Evolutionary conservation across 1,140 invertebrate genomes (phyloP).

Genomic region (Polypedilum vanderplanki): DNA sequence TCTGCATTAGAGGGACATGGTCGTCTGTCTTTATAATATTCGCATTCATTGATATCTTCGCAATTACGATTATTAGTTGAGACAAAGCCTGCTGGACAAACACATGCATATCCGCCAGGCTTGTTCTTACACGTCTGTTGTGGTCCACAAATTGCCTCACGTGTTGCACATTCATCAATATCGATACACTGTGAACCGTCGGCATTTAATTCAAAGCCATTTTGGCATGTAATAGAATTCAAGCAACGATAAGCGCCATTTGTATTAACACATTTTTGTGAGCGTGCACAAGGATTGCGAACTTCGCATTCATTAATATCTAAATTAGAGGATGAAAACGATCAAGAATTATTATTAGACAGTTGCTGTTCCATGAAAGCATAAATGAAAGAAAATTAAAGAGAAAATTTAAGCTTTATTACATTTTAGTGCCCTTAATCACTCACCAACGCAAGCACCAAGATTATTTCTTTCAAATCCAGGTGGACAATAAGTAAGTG

Average conservation of each 20-base stretch:
- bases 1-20: slow-evolving; percentile 52
- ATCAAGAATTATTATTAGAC: no score
- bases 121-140: slow-evolving; percentile 70
- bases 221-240: slow-evolving; percentile 44
- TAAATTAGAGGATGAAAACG: slow-evolving; percentile 32
- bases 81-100: slow-evolving; percentile 61
- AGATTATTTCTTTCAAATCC: slow-evolving; percentile 39
- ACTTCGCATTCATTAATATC: slow-evolving; percentile 46
- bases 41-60: slow-evolving; percentile 85
- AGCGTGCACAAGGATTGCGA: slow-evolving; percentile 41
- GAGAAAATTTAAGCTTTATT: not conserved
- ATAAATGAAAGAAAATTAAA: not conserved
- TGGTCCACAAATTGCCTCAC: slow-evolving; percentile 56
- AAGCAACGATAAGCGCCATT: slow-evolving; percentile 53
- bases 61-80: slow-evolving; percentile 62
- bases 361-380: not conserved
- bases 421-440: not conserved
- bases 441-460: slow-evolving; percentile 41
- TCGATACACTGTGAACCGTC: slow-evolving; percentile 49
- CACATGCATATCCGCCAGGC: slow-evolving; percentile 65
- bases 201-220: slow-evolving; percentile 44
- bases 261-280: slow-evolving; percentile 50
- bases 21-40: slow-evolving; percentile 41
- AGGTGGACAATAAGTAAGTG: slow-evolving; percentile 33
- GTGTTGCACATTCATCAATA: slow-evolving; percentile 62